These are phyloP conservation scores for Plutomurus gul DNA, from an alignment of 1,140 invertebrate genomes.

Conservation along the genomic window DNA sequence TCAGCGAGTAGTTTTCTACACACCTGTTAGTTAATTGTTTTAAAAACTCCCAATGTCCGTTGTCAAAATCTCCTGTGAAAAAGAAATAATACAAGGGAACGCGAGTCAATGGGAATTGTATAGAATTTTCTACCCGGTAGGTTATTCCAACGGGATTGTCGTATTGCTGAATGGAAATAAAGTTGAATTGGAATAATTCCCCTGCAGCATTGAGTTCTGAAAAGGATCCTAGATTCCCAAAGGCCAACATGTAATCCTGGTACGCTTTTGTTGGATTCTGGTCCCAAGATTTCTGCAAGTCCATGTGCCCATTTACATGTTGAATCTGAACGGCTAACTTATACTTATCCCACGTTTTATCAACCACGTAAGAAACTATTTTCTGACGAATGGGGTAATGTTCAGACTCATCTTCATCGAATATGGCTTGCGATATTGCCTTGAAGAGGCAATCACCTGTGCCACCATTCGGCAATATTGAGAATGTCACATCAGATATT, in stretches of 20 bases:
- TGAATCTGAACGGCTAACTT: slow-evolving; percentile 17
- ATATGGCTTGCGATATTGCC: slow-evolving; percentile 41
- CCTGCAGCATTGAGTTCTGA: slow-evolving; percentile 36
- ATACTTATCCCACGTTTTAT: slow-evolving; percentile 33
- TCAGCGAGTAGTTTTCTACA: no score
- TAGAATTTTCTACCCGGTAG: neutral
- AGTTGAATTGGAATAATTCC: slow-evolving; percentile 36
- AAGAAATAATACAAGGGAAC: slow-evolving; percentile 26
- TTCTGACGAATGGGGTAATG: slow-evolving; percentile 16
- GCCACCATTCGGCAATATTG: slow-evolving; percentile 35
- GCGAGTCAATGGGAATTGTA: neutral
- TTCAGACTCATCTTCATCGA: slow-evolving; percentile 18
- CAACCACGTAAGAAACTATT: slow-evolving; percentile 3
- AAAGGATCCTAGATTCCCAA: slow-evolving; percentile 29
- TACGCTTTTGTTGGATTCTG: slow-evolving; percentile 7
- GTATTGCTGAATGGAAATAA: slow-evolving; percentile 35
- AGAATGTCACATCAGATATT: neutral
- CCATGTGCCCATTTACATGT: slow-evolving; percentile 29
- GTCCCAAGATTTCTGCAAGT: slow-evolving; percentile 14
- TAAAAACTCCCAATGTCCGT: slow-evolving; percentile 42
- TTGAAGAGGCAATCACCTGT: slow-evolving; percentile 42
- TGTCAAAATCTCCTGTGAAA: slow-evolving; percentile 42
- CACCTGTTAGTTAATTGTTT: neutral
- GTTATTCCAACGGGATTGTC: neutral
- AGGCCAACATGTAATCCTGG: slow-evolving; percentile 25